These are phyloP conservation scores for Apis mellifera DNA, from an alignment of 1,140 invertebrate genomes.

Conservation along the genomic window Amel_HAv3.1 CM009941.2:6408501-6409000, in stretches of 20 bases:
- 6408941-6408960: not conserved
- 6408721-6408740: not conserved
- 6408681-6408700: constrained; percentile 5
- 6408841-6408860: not conserved
- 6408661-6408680: constrained; percentile 5
- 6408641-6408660: not conserved
- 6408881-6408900: not conserved
- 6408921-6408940: not conserved
- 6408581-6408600: constrained; percentile 90
- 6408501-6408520: constrained; percentile 87
- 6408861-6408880: not conserved
- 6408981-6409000: not conserved
- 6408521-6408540: constrained; percentile 94
- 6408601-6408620: constrained; percentile 86
- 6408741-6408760: not conserved
- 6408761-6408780: not conserved
- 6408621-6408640: constrained; percentile 51
- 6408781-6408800: not conserved
- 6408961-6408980: not conserved
- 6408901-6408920: not conserved
- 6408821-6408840: not conserved
- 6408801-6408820: no score
- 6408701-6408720: not conserved
- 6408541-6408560: constrained; percentile 89
- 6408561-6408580: constrained; percentile 92